Conservation (phyloP, 2,888 invertebrate genomes). For the Noctua janthe region DNA sequence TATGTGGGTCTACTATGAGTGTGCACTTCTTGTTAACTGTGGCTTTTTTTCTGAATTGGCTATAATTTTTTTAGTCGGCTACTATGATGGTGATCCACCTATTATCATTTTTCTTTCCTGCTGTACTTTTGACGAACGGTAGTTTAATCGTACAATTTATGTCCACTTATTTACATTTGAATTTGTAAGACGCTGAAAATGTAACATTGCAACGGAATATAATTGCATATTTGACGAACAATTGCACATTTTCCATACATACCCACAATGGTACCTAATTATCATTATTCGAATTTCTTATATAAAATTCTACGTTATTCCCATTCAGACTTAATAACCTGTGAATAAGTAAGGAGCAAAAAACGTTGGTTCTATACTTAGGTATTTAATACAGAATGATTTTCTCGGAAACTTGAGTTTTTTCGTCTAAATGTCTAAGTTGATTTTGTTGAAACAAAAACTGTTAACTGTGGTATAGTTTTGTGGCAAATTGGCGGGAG, state of each 20-base stretch:
- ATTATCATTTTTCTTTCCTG: background rate
- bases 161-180: background rate
- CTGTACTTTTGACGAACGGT: background rate
- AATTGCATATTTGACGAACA: conserved; percentile 28
- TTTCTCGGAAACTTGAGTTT: conserved; percentile 49
- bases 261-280: conserved; percentile 28
- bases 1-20: background rate
- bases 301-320: conserved; percentile 20
- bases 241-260: conserved; percentile 25
- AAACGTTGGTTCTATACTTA: conserved; percentile 38
- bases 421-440: conserved; percentile 49
- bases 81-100: background rate
- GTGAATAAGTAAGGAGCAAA: conserved; percentile 46
- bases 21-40: background rate
- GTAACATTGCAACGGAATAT: background rate
- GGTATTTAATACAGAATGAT: conserved; percentile 35
- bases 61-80: background rate
- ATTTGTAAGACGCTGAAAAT: background rate
- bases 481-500: conserved; percentile 29
- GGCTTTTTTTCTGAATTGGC: background rate
- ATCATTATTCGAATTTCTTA: conserved; percentile 43
- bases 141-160: background rate
- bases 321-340: conserved; percentile 51
- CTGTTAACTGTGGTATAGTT: conserved; percentile 26
- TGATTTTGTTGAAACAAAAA: conserved; percentile 49